Conservation (phyloP, 2,113 vertebrate species). For the Hystrix brachyura region DNA sequence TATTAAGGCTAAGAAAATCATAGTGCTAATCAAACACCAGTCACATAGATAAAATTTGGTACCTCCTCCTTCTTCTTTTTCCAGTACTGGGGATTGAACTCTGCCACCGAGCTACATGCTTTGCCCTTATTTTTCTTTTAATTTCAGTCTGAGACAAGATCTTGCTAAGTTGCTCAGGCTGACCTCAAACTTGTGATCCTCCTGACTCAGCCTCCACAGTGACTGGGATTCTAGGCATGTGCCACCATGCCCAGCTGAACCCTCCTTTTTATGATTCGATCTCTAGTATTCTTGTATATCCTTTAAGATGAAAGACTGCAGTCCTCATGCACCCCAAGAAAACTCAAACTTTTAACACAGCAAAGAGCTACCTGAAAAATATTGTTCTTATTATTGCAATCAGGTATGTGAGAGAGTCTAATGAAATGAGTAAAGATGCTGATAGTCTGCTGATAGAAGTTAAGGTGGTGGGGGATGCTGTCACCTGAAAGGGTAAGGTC, state of each 20-base stretch:
- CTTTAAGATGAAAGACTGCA: background rate
- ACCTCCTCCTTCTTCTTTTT: background rate
- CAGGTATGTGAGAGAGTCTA: background rate
- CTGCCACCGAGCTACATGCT: background rate
- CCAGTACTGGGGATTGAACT: background rate
- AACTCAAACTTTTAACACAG: background rate
- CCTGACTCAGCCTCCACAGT: background rate
- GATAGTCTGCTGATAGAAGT: background rate
- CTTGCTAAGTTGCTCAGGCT: background rate
- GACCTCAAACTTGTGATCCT: background rate
- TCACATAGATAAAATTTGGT: constrained; percentile 4
- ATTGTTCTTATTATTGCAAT: background rate
- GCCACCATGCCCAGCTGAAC: no score
- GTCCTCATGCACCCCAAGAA: background rate
- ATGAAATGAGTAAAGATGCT: constrained; percentile 23
- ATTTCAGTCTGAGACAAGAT: background rate
- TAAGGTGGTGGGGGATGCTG: background rate
- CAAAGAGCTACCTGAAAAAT: constrained; percentile 1
- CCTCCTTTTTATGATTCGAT: background rate
- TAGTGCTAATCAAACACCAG: background rate
- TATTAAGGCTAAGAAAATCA: background rate
- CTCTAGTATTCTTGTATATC: background rate
- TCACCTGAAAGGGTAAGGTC: constrained; percentile 38
- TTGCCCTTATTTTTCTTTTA: background rate
- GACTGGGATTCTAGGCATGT: background rate